A percentile compares a stretch with the other conserved stretches of the same genome.
These are phyloP conservation scores for Cyphomyrus discorhynchus DNA, from an alignment of 2,113 vertebrate species.

Conservation along the genomic window DNA sequence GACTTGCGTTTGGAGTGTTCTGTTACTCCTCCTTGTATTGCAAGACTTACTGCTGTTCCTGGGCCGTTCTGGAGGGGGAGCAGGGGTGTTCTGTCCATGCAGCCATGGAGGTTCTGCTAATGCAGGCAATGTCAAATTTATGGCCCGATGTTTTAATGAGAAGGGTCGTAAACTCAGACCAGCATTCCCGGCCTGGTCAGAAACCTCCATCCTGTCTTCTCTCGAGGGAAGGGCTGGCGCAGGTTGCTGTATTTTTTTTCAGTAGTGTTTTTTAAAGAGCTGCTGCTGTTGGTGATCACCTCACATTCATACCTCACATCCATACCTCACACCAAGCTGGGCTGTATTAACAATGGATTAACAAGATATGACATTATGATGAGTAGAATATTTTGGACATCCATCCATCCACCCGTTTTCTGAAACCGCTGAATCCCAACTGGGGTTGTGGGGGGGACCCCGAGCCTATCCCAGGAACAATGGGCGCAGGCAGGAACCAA, in stretches of 20 bases:
- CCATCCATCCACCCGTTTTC: no score
- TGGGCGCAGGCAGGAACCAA: no score
- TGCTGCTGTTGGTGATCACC: background rate
- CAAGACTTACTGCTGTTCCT: background rate
- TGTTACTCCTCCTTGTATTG: background rate
- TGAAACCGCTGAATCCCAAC: no score
- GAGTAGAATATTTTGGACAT: background rate
- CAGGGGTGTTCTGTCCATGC: background rate
- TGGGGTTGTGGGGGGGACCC: no score
- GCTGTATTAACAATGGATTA: background rate
- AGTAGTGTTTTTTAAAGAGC: background rate
- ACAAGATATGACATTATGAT: background rate
- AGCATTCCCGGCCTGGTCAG: background rate
- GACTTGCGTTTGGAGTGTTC: background rate
- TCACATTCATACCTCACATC: background rate
- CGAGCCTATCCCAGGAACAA: no score
- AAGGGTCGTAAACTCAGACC: background rate
- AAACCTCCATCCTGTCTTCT: constrained; percentile 1
- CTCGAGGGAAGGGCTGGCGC: background rate
- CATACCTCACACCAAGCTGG: background rate
- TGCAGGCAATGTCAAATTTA: background rate
- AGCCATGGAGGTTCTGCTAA: background rate
- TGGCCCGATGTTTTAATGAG: constrained; percentile 6
- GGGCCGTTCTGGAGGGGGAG: background rate
- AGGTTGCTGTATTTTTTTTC: background rate